A percentile compares a stretch with the other conserved stretches of the same genome.
Conservation (phyloP, 2,797 vertebrate genomes). For the Arrhamphus sclerolepis region DNA sequence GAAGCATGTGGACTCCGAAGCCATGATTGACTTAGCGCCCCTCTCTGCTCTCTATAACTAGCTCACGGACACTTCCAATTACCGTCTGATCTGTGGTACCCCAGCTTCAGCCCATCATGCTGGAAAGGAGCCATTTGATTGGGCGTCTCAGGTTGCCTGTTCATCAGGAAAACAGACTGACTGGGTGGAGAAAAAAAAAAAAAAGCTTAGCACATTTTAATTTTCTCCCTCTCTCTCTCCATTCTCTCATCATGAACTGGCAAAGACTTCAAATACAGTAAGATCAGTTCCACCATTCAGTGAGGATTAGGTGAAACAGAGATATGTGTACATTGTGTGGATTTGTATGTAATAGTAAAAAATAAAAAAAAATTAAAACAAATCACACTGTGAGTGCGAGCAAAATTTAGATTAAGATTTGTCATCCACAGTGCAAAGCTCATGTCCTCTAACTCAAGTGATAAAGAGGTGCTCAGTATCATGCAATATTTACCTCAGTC, state of each 20-base stretch:
- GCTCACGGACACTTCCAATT: conserved; percentile 72
- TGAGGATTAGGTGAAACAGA: conserved; percentile 48
- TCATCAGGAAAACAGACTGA: conserved; percentile 41
- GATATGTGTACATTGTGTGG: conserved; percentile 40
- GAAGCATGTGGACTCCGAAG: conserved; percentile 38
- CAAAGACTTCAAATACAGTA: conserved; percentile 63
- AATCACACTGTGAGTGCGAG: conserved; percentile 62
- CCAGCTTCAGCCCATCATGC: conserved; percentile 34
- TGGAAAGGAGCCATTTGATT: conserved; percentile 48
- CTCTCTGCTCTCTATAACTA: conserved; percentile 57
- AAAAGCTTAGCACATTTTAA: conserved; percentile 44
- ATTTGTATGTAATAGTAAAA: conserved; percentile 14
- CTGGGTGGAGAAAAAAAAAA: conserved; percentile 32
- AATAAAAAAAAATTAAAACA: conserved; percentile 31
- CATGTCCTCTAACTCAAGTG: conserved; percentile 69
- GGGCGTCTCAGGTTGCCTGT: conserved; percentile 47
- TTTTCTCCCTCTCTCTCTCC: conserved; percentile 27
- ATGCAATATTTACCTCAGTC: conserved; percentile 42
- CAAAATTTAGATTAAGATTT: conserved; percentile 69
- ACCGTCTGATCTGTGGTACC: conserved; percentile 50
- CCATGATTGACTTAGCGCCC: conserved; percentile 60
- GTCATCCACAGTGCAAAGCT: conserved; percentile 56
- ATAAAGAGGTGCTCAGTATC: conserved; percentile 64
- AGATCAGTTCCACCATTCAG: conserved; percentile 54
- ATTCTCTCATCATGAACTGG: conserved; percentile 27